phyloP scores from a whole-genome alignment of 35 echinoderm and acorn worm genomes.

The Patiria miniata region DNA sequence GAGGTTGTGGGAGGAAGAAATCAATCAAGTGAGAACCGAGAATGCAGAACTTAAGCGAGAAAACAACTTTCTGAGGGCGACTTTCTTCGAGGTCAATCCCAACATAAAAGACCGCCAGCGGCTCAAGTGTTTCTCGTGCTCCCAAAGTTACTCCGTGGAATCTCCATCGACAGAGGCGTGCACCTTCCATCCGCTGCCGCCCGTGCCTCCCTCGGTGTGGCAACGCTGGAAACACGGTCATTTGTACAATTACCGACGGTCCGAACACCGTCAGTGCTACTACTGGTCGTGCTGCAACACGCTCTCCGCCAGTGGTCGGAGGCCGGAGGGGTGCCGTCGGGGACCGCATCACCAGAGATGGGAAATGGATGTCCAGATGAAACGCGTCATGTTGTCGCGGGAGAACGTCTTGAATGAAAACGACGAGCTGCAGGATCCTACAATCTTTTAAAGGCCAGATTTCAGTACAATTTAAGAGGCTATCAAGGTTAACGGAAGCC shows the following conservation, averaged over 20 bases:
- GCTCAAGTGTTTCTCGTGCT: neutral
- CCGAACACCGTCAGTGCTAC: neutral
- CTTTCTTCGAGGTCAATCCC: neutral
- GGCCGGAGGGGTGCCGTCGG: neutral
- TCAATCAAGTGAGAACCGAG: neutral
- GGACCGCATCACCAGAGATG: conserved; percentile 1
- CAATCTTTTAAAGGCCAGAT: no score
- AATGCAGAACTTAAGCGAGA: neutral
- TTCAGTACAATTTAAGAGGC: no score
- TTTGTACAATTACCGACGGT: neutral
- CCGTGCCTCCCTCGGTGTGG: neutral
- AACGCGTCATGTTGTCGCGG: neutral
- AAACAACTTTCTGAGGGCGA: neutral
- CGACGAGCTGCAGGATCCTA: no score
- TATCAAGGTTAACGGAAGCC: no score
- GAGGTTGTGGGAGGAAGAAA: neutral
- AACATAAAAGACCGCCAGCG: neutral
- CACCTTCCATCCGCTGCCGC: neutral
- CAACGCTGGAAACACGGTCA: neutral
- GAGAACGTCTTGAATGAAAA: neutral
- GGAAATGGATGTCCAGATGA: conserved; percentile 7
- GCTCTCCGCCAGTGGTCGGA: neutral
- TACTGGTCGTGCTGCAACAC: conserved; percentile 12
- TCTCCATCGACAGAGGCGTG: neutral
- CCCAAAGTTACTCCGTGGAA: neutral